A percentile compares a stretch with the other conserved stretches of the same genome.
These are phyloP conservation scores for Scaptomyza hsui DNA, from an alignment of 1,140 invertebrate species.

Conservation along the genomic window DNA sequence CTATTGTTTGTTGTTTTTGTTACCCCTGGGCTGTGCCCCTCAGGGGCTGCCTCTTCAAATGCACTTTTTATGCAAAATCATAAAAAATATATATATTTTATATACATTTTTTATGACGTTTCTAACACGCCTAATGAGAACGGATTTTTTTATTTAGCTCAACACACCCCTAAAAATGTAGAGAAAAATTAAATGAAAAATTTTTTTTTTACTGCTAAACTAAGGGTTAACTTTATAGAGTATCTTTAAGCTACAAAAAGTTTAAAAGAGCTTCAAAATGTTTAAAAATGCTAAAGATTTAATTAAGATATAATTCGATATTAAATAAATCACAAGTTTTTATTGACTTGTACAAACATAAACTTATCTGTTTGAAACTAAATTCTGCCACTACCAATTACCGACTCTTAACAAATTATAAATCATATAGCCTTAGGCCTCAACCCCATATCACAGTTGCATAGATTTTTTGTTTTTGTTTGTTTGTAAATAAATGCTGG, in stretches of 20 bases:
- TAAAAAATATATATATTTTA: slow-evolving; percentile 17
- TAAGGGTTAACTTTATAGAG: not conserved
- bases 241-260: not conserved
- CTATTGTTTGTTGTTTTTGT: slow-evolving; percentile 22
- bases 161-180: slow-evolving; percentile 43
- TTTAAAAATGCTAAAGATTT: too few species aligned
- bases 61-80: slow-evolving; percentile 61
- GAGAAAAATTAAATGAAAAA: slow-evolving; percentile 1
- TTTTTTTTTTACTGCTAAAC: slow-evolving; percentile 8
- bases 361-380: too few species aligned
- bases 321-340: too few species aligned
- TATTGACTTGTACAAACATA: too few species aligned
- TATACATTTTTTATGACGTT: slow-evolving; percentile 51
- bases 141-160: slow-evolving; percentile 35
- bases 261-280: too few species aligned
- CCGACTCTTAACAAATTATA: slow-evolving; percentile 24
- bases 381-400: too few species aligned
- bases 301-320: too few species aligned
- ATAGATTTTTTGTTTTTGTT: not conserved
- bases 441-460: not conserved
- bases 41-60: slow-evolving; percentile 34
- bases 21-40: slow-evolving; percentile 27
- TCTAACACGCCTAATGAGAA: slow-evolving; percentile 62
- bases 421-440: not conserved
- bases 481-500: not conserved